Percentiles rank a stretch among this genome's conserved stretches.
Evolutionary conservation across 1,140 invertebrate genomes (phyloP).

Genomic region (Leptopilina clavipes): DNA sequence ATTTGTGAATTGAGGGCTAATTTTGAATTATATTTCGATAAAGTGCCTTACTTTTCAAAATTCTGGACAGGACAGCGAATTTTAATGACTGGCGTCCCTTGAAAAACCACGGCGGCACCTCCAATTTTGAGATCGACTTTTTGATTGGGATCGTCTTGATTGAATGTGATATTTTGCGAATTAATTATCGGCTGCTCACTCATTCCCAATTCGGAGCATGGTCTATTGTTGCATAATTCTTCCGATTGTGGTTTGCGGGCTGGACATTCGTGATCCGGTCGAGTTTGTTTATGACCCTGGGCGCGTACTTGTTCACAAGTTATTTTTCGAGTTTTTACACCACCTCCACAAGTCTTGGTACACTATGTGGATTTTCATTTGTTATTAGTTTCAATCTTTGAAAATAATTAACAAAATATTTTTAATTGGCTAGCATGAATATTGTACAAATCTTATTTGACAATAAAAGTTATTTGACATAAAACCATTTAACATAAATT

Average conservation of each 20-base stretch:
- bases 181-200: slow-evolving; percentile 65
- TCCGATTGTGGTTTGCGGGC: slow-evolving; percentile 80
- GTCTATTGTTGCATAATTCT: slow-evolving; percentile 88
- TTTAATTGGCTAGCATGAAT: no score
- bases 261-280: slow-evolving; percentile 82
- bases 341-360: slow-evolving; percentile 92
- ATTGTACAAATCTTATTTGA: no score
- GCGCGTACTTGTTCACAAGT: slow-evolving; percentile 93
- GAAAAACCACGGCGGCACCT: slow-evolving; percentile 88
- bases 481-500: no score
- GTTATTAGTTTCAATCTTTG: no score
- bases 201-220: slow-evolving; percentile 75
- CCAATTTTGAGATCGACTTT: slow-evolving; percentile 88
- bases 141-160: slow-evolving; percentile 85
- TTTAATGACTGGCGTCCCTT: slow-evolving; percentile 87
- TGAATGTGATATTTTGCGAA: slow-evolving; percentile 82
- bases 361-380: no score
- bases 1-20: no score
- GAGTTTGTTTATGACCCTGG: slow-evolving; percentile 86
- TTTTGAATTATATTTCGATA: no score
- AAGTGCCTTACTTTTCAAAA: slow-evolving; percentile 82
- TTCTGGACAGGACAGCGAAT: slow-evolving; percentile 93
- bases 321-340: slow-evolving; percentile 87
- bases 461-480: no score
- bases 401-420: no score